Evolutionary conservation across 2,113 vertebrate genomes (phyloP).

Genomic region (Fregata magnificens): DNA sequence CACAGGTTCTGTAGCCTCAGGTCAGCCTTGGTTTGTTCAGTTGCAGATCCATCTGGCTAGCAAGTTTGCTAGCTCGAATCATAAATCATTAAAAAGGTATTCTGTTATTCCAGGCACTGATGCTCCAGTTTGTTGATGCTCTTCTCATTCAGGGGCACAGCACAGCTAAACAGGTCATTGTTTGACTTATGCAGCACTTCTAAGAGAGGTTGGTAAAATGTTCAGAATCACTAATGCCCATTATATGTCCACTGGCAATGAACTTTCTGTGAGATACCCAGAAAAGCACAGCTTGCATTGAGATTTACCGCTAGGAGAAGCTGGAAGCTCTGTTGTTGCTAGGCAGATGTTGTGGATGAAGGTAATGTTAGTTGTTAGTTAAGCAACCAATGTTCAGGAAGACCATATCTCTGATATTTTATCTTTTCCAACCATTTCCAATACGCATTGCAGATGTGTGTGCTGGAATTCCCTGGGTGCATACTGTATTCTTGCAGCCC

Average conservation of each 20-base stretch:
- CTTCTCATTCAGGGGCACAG: background rate
- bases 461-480: background rate
- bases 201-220: constrained; percentile 1
- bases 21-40: constrained; percentile 14
- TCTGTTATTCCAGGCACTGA: constrained; percentile 26
- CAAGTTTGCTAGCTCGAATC: background rate
- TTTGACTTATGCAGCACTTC: constrained; percentile 51
- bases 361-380: background rate
- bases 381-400: background rate
- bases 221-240: constrained; percentile 14
- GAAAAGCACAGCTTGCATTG: background rate
- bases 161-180: constrained; percentile 16
- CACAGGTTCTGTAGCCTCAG: background rate
- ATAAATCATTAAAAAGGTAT: constrained; percentile 50
- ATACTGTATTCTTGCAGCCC: background rate
- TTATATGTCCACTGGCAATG: background rate
- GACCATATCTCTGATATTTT: background rate
- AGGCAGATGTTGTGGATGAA: background rate
- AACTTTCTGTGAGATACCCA: background rate
- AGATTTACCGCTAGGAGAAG: background rate
- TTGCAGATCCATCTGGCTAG: constrained; percentile 32
- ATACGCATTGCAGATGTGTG: background rate
- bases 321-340: background rate
- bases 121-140: constrained; percentile 14
- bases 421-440: background rate